phyloP scores from a whole-genome alignment of 2,113 vertebrate species.

The Conger conger region DNA sequence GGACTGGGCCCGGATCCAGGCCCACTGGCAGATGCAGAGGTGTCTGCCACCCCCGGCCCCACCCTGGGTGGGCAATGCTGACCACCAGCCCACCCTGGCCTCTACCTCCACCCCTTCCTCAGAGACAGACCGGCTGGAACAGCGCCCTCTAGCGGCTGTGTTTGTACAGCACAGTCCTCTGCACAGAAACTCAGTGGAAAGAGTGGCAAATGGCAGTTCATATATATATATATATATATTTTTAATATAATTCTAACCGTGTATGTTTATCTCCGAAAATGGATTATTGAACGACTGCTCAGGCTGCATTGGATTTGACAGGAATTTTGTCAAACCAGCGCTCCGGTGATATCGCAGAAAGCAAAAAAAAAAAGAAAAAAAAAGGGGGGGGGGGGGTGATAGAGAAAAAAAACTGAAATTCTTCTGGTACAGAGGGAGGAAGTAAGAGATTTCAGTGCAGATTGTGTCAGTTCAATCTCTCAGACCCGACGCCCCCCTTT shows the following conservation, averaged over 20 bases:
- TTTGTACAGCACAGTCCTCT: not conserved
- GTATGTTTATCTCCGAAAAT: constrained; percentile 1
- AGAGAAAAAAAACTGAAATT: not conserved
- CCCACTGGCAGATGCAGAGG: constrained; percentile 43
- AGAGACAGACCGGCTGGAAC: not conserved
- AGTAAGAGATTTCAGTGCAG: constrained; percentile 17
- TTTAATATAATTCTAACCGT: too few relatives aligned
- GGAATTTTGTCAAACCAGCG: constrained; percentile 11
- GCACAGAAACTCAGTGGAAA: not conserved
- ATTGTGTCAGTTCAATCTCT: constrained; percentile 14
- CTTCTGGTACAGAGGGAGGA: not conserved
- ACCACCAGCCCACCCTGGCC: too few relatives aligned
- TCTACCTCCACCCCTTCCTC: too few relatives aligned
- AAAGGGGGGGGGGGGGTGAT: not conserved
- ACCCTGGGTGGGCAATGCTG: constrained; percentile 43
- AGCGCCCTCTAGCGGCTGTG: not conserved
- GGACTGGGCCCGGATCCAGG: constrained; percentile 10
- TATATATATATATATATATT: too few relatives aligned
- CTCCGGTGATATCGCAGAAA: not conserved
- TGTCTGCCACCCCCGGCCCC: constrained; percentile 25
- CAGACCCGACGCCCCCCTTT: constrained; percentile 16
- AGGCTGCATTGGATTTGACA: not conserved
- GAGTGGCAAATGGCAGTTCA: not conserved
- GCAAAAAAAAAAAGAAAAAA: not conserved
- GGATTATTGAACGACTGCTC: not conserved